phyloP scores from a whole-genome alignment of 64 coral and sea anemone genomes.

The Orbicella faveolata region DNA sequence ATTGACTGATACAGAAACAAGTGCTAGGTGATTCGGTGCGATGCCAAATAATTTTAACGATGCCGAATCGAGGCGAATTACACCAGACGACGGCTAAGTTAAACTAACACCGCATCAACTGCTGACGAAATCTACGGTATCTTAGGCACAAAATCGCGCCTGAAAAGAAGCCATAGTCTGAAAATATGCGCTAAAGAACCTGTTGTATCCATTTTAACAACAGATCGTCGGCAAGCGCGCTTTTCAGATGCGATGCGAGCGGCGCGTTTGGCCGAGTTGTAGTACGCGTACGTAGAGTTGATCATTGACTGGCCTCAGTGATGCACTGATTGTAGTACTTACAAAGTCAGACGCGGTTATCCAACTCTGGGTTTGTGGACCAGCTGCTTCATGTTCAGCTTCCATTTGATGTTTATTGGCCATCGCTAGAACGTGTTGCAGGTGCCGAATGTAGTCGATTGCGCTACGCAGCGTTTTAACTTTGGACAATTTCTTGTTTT shows the following conservation, averaged over 20 bases:
- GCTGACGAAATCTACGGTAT: neutral
- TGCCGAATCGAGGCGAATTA: constrained; percentile 2
- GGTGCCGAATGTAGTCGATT: constrained; percentile 98
- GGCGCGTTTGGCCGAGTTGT: neutral
- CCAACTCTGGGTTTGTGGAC: constrained; percentile 72
- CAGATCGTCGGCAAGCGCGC: neutral
- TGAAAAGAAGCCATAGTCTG: neutral
- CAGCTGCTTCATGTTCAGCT: constrained; percentile 85
- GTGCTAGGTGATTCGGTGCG: constrained; percentile 30
- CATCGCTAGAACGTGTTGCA: constrained; percentile 93
- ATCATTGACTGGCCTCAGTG: constrained; percentile 32
- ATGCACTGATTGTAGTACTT: constrained; percentile 63
- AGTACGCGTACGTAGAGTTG: constrained; percentile 1
- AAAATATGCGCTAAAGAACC: constrained; percentile 14
- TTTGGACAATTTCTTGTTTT: constrained; percentile 99
- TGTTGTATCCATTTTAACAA: constrained; percentile 5
- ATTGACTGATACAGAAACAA: neutral
- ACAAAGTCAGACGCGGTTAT: constrained; percentile 86
- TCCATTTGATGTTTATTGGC: constrained; percentile 88
- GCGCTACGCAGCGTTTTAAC: constrained; percentile 99
- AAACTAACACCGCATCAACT: neutral
- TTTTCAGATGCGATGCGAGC: neutral
- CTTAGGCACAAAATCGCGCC: neutral
- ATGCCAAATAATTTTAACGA: constrained; percentile 46
- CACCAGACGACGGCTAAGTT: constrained; percentile 16